Evolutionary conservation across 1,140 invertebrate species (phyloP), one percentile per base, ranked within the genome.

Genomic region (Diuraphis noxia): DNA sequence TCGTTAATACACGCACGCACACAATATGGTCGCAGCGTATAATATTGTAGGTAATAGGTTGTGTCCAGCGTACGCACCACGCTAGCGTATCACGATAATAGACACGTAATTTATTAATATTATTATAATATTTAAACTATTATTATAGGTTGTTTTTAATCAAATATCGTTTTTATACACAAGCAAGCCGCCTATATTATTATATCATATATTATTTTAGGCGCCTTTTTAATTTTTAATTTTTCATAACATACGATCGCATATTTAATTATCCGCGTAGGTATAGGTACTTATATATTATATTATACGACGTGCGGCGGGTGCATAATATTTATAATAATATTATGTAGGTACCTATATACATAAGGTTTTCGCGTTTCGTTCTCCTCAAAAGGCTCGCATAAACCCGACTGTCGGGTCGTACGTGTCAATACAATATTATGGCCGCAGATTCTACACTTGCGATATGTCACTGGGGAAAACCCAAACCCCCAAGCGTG

Each of bases 341-440:
- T 56, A 52, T 1, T 56, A 56, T 56, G n/a, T 7, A 17, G 2
- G 34, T 23, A 56, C 52, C 25, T 56, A 56, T 30, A 30, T 43
- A 7, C 17, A 38, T 34, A 85, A 30, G 41, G 4, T 84, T 84
- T 84, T 82, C 36, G 23, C 38, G 25, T 82, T 84, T 49, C 3
- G 3, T 82, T 30, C 40, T 41, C 23, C 40, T 17, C 25, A 82
- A 82, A 38, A 72, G 10, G 9, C 25, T 41, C 34, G 17, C n/a
- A n/a, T 49, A n/a, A 72, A 34, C 56, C 56, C 30, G 56, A 6
- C 56, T 72, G 13, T 72, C n/a, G 56, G 56, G 56, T 72, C n/a
- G n/a, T 72, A 72, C 56, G 56, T 72, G 56, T 72, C 56, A 72
- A 72, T 72, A 72, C 30, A 72, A 72, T 79, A 79, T 79, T 79